Base-by-base conservation (phyloP, 2,888 invertebrate species). In the Tipula lateralis region DNA sequence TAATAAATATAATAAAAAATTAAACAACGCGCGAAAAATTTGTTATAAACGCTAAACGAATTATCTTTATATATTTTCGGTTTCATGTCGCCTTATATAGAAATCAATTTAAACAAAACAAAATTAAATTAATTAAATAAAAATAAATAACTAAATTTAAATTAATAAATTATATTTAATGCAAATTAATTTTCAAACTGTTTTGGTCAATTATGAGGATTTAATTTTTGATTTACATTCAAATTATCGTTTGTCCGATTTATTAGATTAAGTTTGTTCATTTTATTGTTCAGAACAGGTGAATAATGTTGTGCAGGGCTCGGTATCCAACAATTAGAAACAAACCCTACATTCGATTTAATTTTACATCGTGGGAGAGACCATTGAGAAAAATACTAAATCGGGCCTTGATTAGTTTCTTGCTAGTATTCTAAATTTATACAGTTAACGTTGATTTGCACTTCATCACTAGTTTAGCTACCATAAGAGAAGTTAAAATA, bases 1-100 rank as follows among this genome's bases (percentile, higher is more conserved):
- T 66, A 44, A 44, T 44, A 3, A 44, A 44, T 66, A 24, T 24
- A 66, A 24, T 24, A 66, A 66, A 66, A 19, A 50, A 50, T 9
- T 66, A 66, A 2, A 24, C 5, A 9, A 9, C 19, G 24, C 44
- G 66, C 66, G n/a, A n/a, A n/a, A n/a, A 12, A 66, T 66, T 66
- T 19, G 66, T 24, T n/a, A 44, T 24, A 66, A 24, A 24, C 19
- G 66, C 24, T 66, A 66, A 66, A 66, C 66, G 66, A 66, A 66
- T 66, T 66, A 66, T 66, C 66, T 66, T 66, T 66, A 24, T 66
- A 66, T 66, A 66, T 66, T 66, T 66, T 66, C 66, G 66, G 66
- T 66, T 66, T 66, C 66, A 66, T 66, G 66, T 66, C 66, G 66
- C 66, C 66, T 66, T 66, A 66, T 66, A 66, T 66, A 66, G 66